Evolutionary conservation across 2,888 invertebrate species (phyloP), one percentile per base, ranked within the genome.

Genomic region (Pammene fasciana): DNA sequence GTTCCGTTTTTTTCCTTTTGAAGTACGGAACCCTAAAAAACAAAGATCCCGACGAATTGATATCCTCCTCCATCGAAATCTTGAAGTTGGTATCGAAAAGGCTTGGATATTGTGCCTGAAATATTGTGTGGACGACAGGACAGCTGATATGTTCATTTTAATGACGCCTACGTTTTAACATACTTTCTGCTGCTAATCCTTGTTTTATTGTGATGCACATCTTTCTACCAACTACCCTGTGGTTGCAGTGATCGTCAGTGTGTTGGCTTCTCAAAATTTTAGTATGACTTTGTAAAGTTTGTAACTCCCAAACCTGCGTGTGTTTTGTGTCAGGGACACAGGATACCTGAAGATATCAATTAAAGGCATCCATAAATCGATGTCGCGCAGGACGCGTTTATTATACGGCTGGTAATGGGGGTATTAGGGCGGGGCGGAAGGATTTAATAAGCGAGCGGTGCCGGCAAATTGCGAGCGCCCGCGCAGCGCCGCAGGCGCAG

Each of bases 361-460:
- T 62, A 52, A 62, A 62, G n/a, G n/a, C 5, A 36, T n/a, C 43
- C 52, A 62, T 62, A 62, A 62, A 62, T 62, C 52, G 62, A 16
- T 52, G 50, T 41, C 38, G 18, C 50, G 34, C 59, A 34, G 61
- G 38, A 74, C 65, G 74, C 68, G 73, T 89, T 89, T 89, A 90
- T 89, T 89, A 89, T 89, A 90, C 88, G 86, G 86, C 86, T 86
- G 80, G 85, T 92, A 91, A 91, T 91, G 84, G 86, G 80, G 86
- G 86, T 84, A 92, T 92, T 91, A 92, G 86, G 92, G 92, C 86
- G 92, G 90, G 86, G 81, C 87, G 84, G 85, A 80, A 84, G 88
- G 88, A 88, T 89, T 90, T 91, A 92, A 92, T 92, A 90, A 90
- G 85, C 85, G 86, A 85, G 86, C 91, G 88, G 86, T 81, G 82